Conservation (phyloP, 2,797 vertebrate genomes). For the Brachymystax lenok region DNA sequence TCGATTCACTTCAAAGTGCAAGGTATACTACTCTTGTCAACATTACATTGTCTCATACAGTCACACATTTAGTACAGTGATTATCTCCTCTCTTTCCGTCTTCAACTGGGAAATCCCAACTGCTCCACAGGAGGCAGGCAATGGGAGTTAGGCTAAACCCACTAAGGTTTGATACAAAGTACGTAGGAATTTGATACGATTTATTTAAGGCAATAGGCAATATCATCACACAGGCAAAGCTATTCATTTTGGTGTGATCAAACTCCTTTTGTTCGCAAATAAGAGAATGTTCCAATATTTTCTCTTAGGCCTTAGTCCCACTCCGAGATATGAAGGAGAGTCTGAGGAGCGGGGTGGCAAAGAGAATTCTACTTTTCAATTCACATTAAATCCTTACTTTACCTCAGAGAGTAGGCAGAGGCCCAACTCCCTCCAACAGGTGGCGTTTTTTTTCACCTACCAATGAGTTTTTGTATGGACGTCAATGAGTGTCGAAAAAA, state of each 20-base stretch:
- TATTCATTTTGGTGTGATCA: neutral
- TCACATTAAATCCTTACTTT: no score
- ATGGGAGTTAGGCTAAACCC: neutral
- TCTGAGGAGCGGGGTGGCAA: no score
- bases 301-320: neutral
- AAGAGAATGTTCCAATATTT: neutral
- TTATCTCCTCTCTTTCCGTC: conserved; percentile 13
- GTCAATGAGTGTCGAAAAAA: no score
- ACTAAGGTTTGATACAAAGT: neutral
- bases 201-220: conserved; percentile 1
- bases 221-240: neutral
- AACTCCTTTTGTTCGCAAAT: neutral
- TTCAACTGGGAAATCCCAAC: conserved; percentile 12
- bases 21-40: conserved; percentile 19
- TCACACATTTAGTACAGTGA: neutral
- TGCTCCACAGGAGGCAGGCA: neutral
- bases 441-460: no score
- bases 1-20: conserved; percentile 33
- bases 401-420: no score
- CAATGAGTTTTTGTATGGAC: no score
- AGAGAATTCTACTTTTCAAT: no score
- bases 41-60: conserved; percentile 12
- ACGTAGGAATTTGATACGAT: neutral
- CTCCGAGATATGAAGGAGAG: no score
- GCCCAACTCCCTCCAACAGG: no score